Evolutionary conservation across 2,888 invertebrate species (phyloP).

Genomic region (Lysandra bellargus): DNA sequence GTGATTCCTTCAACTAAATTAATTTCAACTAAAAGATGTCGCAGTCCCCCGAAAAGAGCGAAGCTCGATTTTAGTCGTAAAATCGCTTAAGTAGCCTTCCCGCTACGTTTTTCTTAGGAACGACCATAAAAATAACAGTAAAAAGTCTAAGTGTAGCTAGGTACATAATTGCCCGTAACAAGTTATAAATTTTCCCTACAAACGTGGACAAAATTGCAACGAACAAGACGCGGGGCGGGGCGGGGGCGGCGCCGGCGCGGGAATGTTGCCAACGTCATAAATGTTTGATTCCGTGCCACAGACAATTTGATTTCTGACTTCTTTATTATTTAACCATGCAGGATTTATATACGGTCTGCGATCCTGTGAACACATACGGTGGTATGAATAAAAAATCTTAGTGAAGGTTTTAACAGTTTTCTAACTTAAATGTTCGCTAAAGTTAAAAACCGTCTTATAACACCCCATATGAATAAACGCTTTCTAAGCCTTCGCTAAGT

Average conservation of each 20-base stretch:
- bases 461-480: no score
- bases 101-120: neutral
- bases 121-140: neutral
- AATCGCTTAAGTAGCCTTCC: neutral
- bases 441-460: no score
- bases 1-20: constrained; percentile 28
- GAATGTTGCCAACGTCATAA: constrained; percentile 58
- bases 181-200: constrained; percentile 1
- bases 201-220: constrained; percentile 36
- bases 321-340: constrained; percentile 43
- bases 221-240: constrained; percentile 39
- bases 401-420: no score
- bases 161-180: constrained; percentile 21
- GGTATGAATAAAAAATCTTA: no score
- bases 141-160: neutral
- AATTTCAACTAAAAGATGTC: constrained; percentile 26
- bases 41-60: neutral
- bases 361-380: constrained; percentile 23
- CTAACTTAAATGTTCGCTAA: no score
- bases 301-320: constrained; percentile 50
- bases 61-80: neutral
- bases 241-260: constrained; percentile 38
- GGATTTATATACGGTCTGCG: constrained; percentile 37
- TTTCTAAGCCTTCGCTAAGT: no score
- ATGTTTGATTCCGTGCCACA: constrained; percentile 55